These are phyloP conservation scores for Brachypalpus laphriformis DNA, from an alignment of 2,888 invertebrate species.

Conservation along the genomic window DNA sequence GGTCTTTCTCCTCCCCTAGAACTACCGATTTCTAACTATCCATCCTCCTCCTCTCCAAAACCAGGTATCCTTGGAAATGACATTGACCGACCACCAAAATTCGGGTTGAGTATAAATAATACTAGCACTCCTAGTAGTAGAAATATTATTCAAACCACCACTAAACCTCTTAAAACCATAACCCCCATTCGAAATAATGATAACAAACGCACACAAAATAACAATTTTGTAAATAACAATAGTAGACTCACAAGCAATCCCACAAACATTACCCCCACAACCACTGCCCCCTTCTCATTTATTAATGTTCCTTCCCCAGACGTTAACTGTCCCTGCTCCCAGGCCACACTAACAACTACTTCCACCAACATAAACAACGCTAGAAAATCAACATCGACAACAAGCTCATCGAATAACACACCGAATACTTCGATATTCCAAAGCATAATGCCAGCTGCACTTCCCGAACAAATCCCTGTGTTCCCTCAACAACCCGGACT, in stretches of 20 bases:
- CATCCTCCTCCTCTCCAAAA: conserved; percentile 76
- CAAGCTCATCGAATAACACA: conserved; percentile 75
- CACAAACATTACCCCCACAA: conserved; percentile 57
- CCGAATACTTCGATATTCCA: conserved; percentile 78
- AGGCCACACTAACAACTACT: conserved; percentile 69
- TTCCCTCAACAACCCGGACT: conserved; percentile 80
- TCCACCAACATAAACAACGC: conserved; percentile 74
- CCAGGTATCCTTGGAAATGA: conserved; percentile 77
- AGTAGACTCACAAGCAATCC: conserved; percentile 58
- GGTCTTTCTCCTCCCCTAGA: conserved; percentile 73
- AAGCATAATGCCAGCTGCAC: conserved; percentile 80
- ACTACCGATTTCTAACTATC: conserved; percentile 75
- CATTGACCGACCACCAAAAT: conserved; percentile 73
- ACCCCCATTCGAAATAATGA: conserved; percentile 52
- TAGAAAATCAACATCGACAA: conserved; percentile 75
- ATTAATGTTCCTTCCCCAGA: conserved; percentile 86
- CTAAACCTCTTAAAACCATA: conserved; percentile 41
- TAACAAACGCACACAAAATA: conserved; percentile 39
- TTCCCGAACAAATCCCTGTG: conserved; percentile 80
- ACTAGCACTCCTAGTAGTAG: conserved; percentile 66
- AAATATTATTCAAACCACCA: conserved; percentile 18
- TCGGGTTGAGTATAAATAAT: conserved; percentile 78
- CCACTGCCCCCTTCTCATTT: conserved; percentile 55
- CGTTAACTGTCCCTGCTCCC: conserved; percentile 84
- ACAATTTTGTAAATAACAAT: conserved; percentile 55